Conservation (phyloP, 2,888 invertebrate genomes). For the Amitus sp. region DNA sequence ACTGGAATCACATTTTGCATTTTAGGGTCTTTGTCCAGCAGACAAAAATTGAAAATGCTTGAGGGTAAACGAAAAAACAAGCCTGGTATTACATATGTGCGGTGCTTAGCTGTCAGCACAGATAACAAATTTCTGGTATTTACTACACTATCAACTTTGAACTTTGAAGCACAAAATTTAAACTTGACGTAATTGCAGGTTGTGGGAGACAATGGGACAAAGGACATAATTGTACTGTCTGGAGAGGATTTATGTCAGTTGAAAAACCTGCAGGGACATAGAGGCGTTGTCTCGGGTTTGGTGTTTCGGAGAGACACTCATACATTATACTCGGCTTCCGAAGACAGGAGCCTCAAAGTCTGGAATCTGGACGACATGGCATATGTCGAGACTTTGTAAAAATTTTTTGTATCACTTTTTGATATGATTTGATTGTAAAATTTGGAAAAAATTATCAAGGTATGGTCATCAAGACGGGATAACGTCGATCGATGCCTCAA, state of each 20-base stretch:
- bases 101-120: slow-evolving; percentile 63
- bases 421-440: background rate
- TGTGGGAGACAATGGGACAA: slow-evolving; percentile 73
- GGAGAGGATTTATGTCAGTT: slow-evolving; percentile 79
- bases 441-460: slow-evolving; percentile 35
- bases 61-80: slow-evolving; percentile 54
- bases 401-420: background rate
- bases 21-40: slow-evolving; percentile 71
- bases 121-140: slow-evolving; percentile 84
- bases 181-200: slow-evolving; percentile 66
- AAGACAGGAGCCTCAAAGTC: slow-evolving; percentile 86
- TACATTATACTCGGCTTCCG: slow-evolving; percentile 83
- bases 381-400: slow-evolving; percentile 89
- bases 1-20: slow-evolving; percentile 3
- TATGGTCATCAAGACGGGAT: slow-evolving; percentile 92
- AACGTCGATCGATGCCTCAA: slow-evolving; percentile 87
- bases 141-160: background rate
- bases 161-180: slow-evolving; percentile 6
- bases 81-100: slow-evolving; percentile 53
- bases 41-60: slow-evolving; percentile 69
- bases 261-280: slow-evolving; percentile 84
- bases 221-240: slow-evolving; percentile 86
- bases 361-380: slow-evolving; percentile 98
- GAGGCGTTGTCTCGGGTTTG: slow-evolving; percentile 78
- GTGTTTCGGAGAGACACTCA: slow-evolving; percentile 88